These are phyloP conservation scores for Pterocles orientalis DNA, from an alignment of 2,113 vertebrate genomes.

Conservation along the genomic window DNA sequence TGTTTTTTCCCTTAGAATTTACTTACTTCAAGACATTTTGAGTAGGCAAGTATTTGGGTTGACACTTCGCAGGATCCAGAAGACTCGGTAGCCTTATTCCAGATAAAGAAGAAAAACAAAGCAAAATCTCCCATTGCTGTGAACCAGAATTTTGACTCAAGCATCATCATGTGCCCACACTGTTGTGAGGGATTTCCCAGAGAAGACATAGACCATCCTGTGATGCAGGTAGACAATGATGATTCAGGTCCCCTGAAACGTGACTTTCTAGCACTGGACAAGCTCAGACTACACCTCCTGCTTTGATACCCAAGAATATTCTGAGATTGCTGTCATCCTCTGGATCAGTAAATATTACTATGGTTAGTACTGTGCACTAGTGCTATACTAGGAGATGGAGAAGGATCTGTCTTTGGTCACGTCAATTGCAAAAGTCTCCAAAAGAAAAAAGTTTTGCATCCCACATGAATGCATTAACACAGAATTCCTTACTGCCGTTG, in stretches of 20 bases:
- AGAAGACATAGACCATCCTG: not conserved
- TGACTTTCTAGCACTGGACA: not conserved
- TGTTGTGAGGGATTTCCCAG: fast-evolving
- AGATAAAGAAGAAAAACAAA: not conserved
- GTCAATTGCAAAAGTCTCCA: not conserved
- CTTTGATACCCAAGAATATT: not conserved
- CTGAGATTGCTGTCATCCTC: not conserved
- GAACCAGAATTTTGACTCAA: not conserved
- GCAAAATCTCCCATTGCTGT: not conserved
- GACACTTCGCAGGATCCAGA: not conserved
- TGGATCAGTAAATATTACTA: not conserved
- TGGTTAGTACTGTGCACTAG: not conserved
- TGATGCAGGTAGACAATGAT: not conserved
- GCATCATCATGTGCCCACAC: not conserved
- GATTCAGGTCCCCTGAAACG: not conserved
- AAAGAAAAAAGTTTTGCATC: not conserved
- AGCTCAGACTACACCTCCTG: not conserved
- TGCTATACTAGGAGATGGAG: not conserved
- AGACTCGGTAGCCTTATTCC: not conserved
- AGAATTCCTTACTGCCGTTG: not conserved
- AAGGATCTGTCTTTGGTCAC: not conserved
- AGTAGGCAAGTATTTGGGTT: not conserved
- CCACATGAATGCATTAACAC: not conserved
- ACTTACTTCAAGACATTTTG: not conserved
- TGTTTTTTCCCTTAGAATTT: not conserved